phyloP scores from a whole-genome alignment of 2,113 vertebrate genomes.

The Platichthys stellatus region DNA sequence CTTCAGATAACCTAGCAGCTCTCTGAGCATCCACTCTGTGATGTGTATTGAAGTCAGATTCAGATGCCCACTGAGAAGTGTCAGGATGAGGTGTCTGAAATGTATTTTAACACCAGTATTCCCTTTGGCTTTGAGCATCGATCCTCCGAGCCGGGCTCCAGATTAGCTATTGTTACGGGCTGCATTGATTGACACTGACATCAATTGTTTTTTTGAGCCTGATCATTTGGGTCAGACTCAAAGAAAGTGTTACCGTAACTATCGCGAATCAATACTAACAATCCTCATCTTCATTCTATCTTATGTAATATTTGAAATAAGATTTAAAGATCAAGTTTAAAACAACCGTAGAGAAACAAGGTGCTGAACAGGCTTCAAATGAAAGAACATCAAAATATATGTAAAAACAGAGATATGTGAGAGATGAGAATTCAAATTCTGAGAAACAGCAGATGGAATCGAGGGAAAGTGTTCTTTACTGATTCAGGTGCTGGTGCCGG shows the following conservation, averaged over 20 bases:
- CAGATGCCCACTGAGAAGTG: conserved; percentile 41
- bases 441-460: neutral
- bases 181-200: conserved; percentile 23
- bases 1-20: conserved; percentile 19
- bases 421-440: neutral
- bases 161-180: conserved; percentile 35
- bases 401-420: too few relatives aligned
- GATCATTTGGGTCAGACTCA: neutral
- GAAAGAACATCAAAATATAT: too few relatives aligned
- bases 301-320: neutral
- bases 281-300: neutral
- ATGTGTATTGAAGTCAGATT: conserved; percentile 25
- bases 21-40: neutral
- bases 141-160: conserved; percentile 28
- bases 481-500: too few relatives aligned
- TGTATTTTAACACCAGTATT: conserved; percentile 20
- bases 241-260: neutral
- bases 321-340: neutral
- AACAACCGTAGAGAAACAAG: neutral
- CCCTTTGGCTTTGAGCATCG: conserved; percentile 47
- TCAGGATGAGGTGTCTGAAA: conserved; percentile 41
- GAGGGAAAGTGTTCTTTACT: too few relatives aligned
- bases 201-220: conserved; percentile 18
- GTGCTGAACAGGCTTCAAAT: too few relatives aligned
- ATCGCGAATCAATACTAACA: conserved; percentile 2